Evolutionary conservation across 2,888 invertebrate species (phyloP).

Genomic region (Synanthedon myopaeformis): DNA sequence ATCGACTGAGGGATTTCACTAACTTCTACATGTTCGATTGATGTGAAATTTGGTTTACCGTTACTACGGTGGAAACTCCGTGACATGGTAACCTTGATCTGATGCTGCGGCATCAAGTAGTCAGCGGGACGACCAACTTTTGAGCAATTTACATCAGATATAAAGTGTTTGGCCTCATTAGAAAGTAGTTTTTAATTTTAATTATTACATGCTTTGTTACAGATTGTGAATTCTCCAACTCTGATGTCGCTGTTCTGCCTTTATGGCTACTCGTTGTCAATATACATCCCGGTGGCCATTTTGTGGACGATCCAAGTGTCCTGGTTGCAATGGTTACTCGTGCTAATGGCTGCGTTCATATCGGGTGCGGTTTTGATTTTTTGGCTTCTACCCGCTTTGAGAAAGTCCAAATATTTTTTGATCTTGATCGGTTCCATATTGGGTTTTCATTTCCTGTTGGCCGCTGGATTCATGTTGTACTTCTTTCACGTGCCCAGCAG

Average conservation of each 20-base stretch:
- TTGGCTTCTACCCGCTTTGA: conserved; percentile 82
- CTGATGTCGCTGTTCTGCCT: conserved; percentile 91
- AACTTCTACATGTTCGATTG: too few relatives aligned
- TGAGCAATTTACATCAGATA: too few relatives aligned
- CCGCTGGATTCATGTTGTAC: conserved; percentile 87
- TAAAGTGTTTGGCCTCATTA: too few relatives aligned
- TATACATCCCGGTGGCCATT: conserved; percentile 93
- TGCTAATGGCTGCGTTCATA: conserved; percentile 82
- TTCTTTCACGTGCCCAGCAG: conserved; percentile 76
- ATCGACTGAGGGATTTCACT: too few relatives aligned
- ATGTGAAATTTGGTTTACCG: too few relatives aligned
- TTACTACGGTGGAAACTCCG: too few relatives aligned
- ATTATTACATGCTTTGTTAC: too few relatives aligned
- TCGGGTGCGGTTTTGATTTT: conserved; percentile 88
- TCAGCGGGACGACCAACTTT: too few relatives aligned
- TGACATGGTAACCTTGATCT: too few relatives aligned
- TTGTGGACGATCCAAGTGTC: conserved; percentile 89
- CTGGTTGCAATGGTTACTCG: conserved; percentile 90
- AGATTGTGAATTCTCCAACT: conserved; percentile 61
- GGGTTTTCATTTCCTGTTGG: conserved; percentile 83
- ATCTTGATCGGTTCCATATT: conserved; percentile 72
- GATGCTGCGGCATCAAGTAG: too few relatives aligned
- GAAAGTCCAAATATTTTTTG: conserved; percentile 69
- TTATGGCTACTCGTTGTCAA: conserved; percentile 94
- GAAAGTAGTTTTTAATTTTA: too few relatives aligned